Evolutionary conservation across 2,888 invertebrate species (phyloP).

Genomic region (Eristalis arbustorum): DNA sequence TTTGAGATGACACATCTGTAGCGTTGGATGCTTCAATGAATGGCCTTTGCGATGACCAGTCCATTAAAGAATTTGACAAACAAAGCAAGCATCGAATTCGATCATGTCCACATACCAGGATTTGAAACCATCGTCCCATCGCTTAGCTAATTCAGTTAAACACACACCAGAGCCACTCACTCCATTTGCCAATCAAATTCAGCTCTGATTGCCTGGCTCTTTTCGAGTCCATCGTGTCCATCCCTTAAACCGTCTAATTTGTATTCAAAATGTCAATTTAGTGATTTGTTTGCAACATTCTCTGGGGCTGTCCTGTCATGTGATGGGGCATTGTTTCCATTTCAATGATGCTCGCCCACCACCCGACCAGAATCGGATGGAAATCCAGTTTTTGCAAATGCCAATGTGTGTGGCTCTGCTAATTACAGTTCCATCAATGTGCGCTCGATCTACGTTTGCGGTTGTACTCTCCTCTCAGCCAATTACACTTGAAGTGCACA

Average conservation of each 20-base stretch:
- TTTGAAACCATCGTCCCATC: too few species aligned
- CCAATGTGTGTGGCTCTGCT: background rate
- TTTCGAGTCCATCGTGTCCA: conserved; percentile 3
- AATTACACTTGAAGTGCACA: conserved; percentile 3
- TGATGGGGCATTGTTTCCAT: background rate
- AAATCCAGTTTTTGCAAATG: background rate
- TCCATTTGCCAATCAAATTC: conserved; percentile 1
- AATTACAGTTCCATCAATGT: conserved; percentile 36
- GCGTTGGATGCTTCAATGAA: too few species aligned
- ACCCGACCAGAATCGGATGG: background rate
- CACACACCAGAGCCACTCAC: conserved; percentile 21
- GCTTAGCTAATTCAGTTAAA: conserved; percentile 9
- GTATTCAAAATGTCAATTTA: conserved; percentile 38
- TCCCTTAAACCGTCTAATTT: conserved; percentile 22
- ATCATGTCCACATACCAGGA: too few species aligned
- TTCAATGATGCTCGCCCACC: background rate
- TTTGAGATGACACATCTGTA: background rate
- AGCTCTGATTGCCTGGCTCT: conserved; percentile 6
- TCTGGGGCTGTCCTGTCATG: background rate
- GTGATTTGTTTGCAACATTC: background rate
- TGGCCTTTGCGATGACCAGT: too few species aligned
- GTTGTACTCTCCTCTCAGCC: background rate
- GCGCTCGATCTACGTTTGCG: background rate
- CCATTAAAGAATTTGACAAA: too few species aligned
- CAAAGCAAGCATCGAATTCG: too few species aligned